A percentile compares a stretch with the other conserved stretches of the same genome.
phyloP scores from a whole-genome alignment of 2,113 vertebrate species.

The Corythoichthys intestinalis region DNA sequence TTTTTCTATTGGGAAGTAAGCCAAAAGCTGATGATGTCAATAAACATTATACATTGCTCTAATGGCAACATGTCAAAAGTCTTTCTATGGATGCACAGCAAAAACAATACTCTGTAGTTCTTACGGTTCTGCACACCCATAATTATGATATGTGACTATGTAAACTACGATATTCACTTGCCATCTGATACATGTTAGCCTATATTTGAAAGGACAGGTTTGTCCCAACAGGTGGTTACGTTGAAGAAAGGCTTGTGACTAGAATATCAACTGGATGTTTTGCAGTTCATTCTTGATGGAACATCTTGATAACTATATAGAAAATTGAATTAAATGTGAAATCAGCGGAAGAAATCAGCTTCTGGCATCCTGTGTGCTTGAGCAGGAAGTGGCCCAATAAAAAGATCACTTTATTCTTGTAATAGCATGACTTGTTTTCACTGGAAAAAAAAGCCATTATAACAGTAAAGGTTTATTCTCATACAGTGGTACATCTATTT shows the following conservation, averaged over 20 bases:
- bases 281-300: background rate
- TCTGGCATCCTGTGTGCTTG: background rate
- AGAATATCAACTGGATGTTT: background rate
- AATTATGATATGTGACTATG: background rate
- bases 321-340: background rate
- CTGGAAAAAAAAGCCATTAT: background rate
- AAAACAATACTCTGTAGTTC: conserved; percentile 1
- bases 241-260: background rate
- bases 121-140: background rate
- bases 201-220: background rate
- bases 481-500: too few species aligned
- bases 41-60: conserved; percentile 34
- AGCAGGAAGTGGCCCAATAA: background rate
- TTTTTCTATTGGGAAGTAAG: conserved; percentile 44
- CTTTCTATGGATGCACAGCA: conserved; percentile 2
- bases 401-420: background rate
- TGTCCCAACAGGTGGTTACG: background rate
- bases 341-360: background rate
- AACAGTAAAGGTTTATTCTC: background rate
- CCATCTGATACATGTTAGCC: background rate
- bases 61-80: conserved; percentile 8
- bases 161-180: background rate
- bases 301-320: background rate
- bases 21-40: conserved; percentile 43
- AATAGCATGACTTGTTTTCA: background rate